Evolutionary conservation across 2,888 invertebrate species (phyloP).

Genomic region (Pheosia tremula): DNA sequence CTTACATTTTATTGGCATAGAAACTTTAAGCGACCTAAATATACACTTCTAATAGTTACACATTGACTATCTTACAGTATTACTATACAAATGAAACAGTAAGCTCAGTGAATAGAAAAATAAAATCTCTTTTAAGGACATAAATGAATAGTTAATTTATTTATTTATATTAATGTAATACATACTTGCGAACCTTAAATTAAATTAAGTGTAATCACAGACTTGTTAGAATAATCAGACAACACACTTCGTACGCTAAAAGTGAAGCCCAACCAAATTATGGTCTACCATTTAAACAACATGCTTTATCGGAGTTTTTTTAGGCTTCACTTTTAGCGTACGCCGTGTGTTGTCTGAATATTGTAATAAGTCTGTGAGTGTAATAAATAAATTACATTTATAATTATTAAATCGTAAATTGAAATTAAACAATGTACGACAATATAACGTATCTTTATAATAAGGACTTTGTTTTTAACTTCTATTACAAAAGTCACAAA

Average conservation of each 20-base stretch:
- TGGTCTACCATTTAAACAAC: too few species aligned
- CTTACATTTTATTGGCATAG: slow-evolving; percentile 74
- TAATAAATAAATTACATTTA: slow-evolving; percentile 22
- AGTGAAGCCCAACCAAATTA: too few species aligned
- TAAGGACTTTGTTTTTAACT: neutral
- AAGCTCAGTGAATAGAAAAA: slow-evolving; percentile 74
- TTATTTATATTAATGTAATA: slow-evolving; percentile 54
- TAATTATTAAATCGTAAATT: slow-evolving; percentile 2
- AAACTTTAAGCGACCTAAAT: slow-evolving; percentile 74
- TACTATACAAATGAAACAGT: slow-evolving; percentile 64
- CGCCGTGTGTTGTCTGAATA: too few species aligned
- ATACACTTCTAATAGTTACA: slow-evolving; percentile 64
- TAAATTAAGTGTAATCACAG: slow-evolving; percentile 10
- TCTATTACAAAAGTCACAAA: neutral
- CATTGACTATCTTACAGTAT: slow-evolving; percentile 73
- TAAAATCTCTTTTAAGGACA: slow-evolving; percentile 66
- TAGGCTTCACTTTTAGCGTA: too few species aligned
- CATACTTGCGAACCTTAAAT: slow-evolving; percentile 44
- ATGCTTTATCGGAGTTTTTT: too few species aligned
- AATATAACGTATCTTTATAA: slow-evolving; percentile 10
- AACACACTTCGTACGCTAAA: too few species aligned
- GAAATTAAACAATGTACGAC: slow-evolving; percentile 9
- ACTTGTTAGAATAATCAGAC: too few species aligned
- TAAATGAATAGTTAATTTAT: slow-evolving; percentile 67
- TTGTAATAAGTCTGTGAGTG: slow-evolving; percentile 17